Base-by-base conservation (phyloP, 2,888 invertebrate species). In the Campoletis raptor region DNA sequence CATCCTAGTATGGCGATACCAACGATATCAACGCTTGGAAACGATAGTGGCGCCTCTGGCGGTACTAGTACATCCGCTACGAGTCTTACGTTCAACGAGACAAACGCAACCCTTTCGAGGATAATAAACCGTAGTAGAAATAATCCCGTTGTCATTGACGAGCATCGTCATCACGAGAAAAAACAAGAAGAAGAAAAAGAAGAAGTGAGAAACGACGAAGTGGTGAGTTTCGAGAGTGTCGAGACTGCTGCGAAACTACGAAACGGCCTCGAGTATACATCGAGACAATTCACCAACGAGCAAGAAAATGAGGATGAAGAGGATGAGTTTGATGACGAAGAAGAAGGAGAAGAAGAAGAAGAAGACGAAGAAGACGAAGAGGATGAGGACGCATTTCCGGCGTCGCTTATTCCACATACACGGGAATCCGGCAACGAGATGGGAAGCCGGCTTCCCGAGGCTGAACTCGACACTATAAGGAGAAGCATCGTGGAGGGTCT, bases 401-500 rank as follows among this genome's bases (percentile, higher is more conserved):
- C 79, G 78, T 45, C 74, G 54, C 74, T 78, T 57, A 45, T 70
- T 54, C 82, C 64, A 76, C 69, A 81, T 77, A 77, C 78, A 48
- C 40, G 85, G 57, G 81, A 86, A 83, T 82, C 87, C 87, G 82
- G 81, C 36, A 69, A 66, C 72, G 85, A 81, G 85, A 85, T 76
- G 67, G 77, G 80, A 87, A 87, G 87, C 87, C 87, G 77, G 76
- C 84, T 87, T 76, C 77, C 89, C 82, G 90, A 91, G 81, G 86
- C 90, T 69, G 93, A 93, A 85, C 90, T 93, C 78, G 92, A 93
- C 89, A 91, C 91, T 88, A 92, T 94, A 89, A 92, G 93, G 86
- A 89, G 90, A 78, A 94, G 94, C 90, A 94, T 94, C 89, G 90
- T 93, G 89, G 91, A 93, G 89, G 92, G 92, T 86, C 93, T 94